Base-by-base conservation (phyloP, 2,888 invertebrate genomes). In the Drosophila tanythrix region DNA sequence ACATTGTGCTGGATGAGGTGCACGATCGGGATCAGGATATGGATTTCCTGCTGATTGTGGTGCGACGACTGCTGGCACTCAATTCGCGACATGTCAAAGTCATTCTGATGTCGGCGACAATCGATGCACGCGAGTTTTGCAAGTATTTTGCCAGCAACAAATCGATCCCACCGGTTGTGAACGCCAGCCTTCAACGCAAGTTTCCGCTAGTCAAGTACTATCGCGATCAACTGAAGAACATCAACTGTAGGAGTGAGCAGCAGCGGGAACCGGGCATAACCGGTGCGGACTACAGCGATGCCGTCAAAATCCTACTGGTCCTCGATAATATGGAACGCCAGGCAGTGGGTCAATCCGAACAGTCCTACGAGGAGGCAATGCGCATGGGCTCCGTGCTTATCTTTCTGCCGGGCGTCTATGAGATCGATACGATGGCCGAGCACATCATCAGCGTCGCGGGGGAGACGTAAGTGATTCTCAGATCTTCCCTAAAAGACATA, bases 41-140 rank as follows among this genome's bases (percentile, higher is more conserved):
- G 95, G 99, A 99, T 91, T 98, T 99, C 91, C 93, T 97, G 2
- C 92, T 99, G 29, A 94, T 99, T 15, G 94, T 99, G 13, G 96
- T 98, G 0, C 95, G 97, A 74, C 97, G 96, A 84, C 94, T 98
- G 53, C 93, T 98, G 35, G 93, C 87, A 18, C 93, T 95, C 0
- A 96, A 95, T 90, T 96, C 96, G 0, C 93, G 94, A 0, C 93
- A 94, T 69, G 95, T 96, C 0, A 96, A 96, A 93, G 94, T 97
- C 0, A 94, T 99, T 59, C 94, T 99, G 3, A 99, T 99, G 99
- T 99, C 98, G 0, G 99, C 99, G 0, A 99, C 99, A 2, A 96
- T 98, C 83, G 95, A 98, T 89, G 94, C 96, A 0, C 76, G 79
- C 1, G 67, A 92, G 83, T 92, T 93, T 75, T 74, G 90, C 1